These are phyloP conservation scores for Myiozetetes cayanensis DNA, from an alignment of 2,113 vertebrate genomes.

Conservation along the genomic window DNA sequence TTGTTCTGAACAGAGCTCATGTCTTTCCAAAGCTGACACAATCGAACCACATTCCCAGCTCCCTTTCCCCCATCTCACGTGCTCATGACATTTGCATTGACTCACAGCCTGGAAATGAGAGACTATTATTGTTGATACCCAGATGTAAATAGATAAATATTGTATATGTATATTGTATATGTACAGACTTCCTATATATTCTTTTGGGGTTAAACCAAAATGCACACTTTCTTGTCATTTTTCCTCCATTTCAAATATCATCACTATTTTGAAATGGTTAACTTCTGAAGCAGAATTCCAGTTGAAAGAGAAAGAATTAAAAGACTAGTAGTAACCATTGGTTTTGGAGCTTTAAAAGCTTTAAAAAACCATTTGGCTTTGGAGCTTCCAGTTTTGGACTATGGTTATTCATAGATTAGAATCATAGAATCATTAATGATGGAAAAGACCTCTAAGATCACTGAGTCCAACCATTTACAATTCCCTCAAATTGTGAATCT, in stretches of 20 bases:
- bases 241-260: background rate
- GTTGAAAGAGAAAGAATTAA: background rate
- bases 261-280: background rate
- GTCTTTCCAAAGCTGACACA: background rate
- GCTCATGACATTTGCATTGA: background rate
- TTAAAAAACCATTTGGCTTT: too few relatives aligned
- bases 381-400: background rate
- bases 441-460: background rate
- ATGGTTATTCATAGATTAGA: background rate
- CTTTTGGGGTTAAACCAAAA: background rate
- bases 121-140: background rate
- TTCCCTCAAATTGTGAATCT: background rate
- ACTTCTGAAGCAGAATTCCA: background rate
- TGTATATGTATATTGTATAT: too few relatives aligned
- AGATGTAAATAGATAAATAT: background rate
- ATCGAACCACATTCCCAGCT: background rate
- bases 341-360: background rate
- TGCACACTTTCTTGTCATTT: background rate
- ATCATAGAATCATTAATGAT: background rate
- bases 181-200: background rate
- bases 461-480: background rate
- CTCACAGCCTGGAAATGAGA: background rate
- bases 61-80: background rate
- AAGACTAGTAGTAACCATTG: background rate
- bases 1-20: background rate